These are phyloP conservation scores for Boleophthalmus pectinirostris DNA, from an alignment of 2,113 vertebrate genomes.

Conservation along the genomic window DNA sequence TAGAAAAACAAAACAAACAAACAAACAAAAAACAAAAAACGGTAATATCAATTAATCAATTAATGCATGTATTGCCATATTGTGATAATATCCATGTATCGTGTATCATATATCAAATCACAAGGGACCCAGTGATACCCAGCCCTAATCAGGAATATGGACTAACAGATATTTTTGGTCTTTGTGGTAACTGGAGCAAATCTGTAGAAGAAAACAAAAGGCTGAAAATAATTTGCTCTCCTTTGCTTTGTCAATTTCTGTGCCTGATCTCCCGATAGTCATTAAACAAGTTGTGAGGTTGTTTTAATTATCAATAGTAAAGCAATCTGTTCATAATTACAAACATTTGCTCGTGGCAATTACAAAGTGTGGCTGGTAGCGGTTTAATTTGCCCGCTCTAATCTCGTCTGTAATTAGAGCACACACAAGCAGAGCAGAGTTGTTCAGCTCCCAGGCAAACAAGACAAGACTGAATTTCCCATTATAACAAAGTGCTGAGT, in stretches of 20 bases:
- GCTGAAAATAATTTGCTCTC: conserved; percentile 60
- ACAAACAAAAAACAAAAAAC: no score
- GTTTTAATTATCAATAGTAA: conserved; percentile 85
- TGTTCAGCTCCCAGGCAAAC: conserved; percentile 78
- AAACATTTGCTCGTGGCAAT: conserved; percentile 87
- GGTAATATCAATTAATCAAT: no score
- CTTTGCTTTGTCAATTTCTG: conserved; percentile 75
- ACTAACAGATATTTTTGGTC: conserved; percentile 31
- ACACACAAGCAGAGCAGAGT: conserved; percentile 79
- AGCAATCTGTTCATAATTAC: conserved; percentile 88
- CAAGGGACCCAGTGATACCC: no score
- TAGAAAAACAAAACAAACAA: no score
- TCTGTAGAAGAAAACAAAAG: conserved; percentile 34
- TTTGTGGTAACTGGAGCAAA: conserved; percentile 58
- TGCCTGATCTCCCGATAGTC: conserved; percentile 76
- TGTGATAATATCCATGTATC: no score
- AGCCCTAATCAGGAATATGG: no score
- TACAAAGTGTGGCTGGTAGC: conserved; percentile 84
- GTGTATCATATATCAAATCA: no score
- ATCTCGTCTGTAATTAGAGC: conserved; percentile 86
- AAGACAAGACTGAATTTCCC: conserved; percentile 74
- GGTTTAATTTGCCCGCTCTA: conserved; percentile 83
- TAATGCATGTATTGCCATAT: no score
- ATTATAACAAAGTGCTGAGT: conserved; percentile 72
- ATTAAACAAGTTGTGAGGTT: conserved; percentile 84